These are phyloP conservation scores for Zaprionus nigranus DNA, from an alignment of 1,140 invertebrate genomes.

Conservation along the genomic window DNA sequence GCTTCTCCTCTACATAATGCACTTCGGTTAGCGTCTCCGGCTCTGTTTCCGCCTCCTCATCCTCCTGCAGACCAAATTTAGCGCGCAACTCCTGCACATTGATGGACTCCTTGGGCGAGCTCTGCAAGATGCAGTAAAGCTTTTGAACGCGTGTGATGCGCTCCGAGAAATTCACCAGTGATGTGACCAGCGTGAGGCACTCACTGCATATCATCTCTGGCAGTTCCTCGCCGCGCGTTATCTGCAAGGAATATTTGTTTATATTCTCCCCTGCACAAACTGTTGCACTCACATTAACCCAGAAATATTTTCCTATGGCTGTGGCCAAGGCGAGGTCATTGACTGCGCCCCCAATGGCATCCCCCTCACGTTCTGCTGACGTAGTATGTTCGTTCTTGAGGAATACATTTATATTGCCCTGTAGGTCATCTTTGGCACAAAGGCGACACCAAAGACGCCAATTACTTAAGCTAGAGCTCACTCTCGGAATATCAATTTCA, in stretches of 20 bases:
- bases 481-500: neutral
- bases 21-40: constrained; percentile 56
- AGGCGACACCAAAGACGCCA: constrained; percentile 78
- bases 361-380: constrained; percentile 11
- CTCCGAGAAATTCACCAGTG: constrained; percentile 72
- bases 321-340: constrained; percentile 54
- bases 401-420: constrained; percentile 70
- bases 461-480: constrained; percentile 2
- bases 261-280: neutral
- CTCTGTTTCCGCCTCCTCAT: constrained; percentile 5
- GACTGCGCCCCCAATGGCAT: neutral
- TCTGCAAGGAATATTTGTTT: constrained; percentile 35
- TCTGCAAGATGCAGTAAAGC: constrained; percentile 59
- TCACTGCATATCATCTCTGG: constrained; percentile 71
- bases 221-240: constrained; percentile 58
- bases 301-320: constrained; percentile 75
- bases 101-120: constrained; percentile 25
- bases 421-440: constrained; percentile 72
- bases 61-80: constrained; percentile 53
- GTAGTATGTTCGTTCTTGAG: constrained; percentile 58
- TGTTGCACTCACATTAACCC: constrained; percentile 64
- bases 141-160: constrained; percentile 68
- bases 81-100: constrained; percentile 54
- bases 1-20: constrained; percentile 67
- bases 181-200: constrained; percentile 64